phyloP scores from a whole-genome alignment of 2,797 vertebrate genomes.

The Pterois miles region DNA sequence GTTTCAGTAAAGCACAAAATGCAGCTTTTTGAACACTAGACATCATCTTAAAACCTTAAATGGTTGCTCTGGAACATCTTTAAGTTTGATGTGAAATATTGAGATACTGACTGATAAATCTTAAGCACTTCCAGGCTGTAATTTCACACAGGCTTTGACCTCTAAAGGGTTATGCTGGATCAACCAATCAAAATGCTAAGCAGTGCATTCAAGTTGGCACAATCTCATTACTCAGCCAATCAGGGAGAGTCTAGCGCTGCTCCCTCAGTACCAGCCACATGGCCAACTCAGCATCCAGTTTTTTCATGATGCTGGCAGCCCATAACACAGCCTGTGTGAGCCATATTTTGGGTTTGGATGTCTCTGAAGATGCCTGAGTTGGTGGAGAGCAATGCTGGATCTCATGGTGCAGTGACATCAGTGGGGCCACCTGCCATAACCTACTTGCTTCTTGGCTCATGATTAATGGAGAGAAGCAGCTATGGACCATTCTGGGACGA shows the following conservation, averaged over 20 bases:
- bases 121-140: neutral
- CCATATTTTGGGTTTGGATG: conserved; percentile 15
- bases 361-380: conserved; percentile 37
- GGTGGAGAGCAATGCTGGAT: conserved; percentile 17
- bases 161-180: neutral
- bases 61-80: neutral
- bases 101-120: neutral
- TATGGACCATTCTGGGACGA: neutral
- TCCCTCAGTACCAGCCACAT: neutral
- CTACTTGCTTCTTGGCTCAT: conserved; percentile 40
- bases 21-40: neutral
- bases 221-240: neutral
- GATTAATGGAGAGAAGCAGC: conserved; percentile 5
- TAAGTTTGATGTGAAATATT: neutral
- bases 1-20: neutral
- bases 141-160: neutral
- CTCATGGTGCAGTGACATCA: conserved; percentile 26
- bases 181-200: conserved; percentile 9
- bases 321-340: conserved; percentile 12
- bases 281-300: neutral
- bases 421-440: conserved; percentile 26
- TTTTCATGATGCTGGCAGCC: conserved; percentile 7
- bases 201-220: neutral
- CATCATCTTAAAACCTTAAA: neutral
- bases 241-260: neutral